Evolutionary conservation across 2,888 invertebrate species (phyloP).

Genomic region (Mythimna vitellina): DNA sequence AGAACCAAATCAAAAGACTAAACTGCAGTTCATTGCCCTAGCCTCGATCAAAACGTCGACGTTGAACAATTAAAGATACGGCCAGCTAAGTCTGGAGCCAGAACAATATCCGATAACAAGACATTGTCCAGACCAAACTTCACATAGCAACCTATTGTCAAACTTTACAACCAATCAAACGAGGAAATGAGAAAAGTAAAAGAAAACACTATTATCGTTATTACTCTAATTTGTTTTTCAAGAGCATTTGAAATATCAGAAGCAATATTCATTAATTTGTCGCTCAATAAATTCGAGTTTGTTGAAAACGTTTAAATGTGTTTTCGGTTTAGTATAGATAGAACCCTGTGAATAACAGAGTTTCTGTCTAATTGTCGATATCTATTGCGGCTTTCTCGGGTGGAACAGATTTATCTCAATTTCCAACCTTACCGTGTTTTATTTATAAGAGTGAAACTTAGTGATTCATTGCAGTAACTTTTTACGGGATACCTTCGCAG

Average conservation of each 20-base stretch:
- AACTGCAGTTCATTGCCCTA: conserved; percentile 23
- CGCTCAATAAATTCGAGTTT: conserved; percentile 50
- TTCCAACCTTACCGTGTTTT: conserved; percentile 45
- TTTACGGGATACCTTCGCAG: conserved; percentile 51
- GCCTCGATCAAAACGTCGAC: conserved; percentile 10
- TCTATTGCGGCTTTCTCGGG: conserved; percentile 43
- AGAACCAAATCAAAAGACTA: background rate
- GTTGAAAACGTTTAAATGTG: conserved; percentile 38
- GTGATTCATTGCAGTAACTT: conserved; percentile 60
- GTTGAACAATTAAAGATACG: conserved; percentile 28
- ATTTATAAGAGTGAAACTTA: conserved; percentile 55
- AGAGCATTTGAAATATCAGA: conserved; percentile 43
- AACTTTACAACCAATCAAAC: conserved; percentile 9
- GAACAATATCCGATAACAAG: conserved; percentile 40
- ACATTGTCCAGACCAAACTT: conserved; percentile 28
- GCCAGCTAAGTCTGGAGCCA: conserved; percentile 26
- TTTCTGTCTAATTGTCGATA: conserved; percentile 53
- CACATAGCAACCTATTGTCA: conserved; percentile 11
- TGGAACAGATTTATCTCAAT: conserved; percentile 51
- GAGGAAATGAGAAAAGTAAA: conserved; percentile 20
- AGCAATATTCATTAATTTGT: conserved; percentile 63
- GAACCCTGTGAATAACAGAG: conserved; percentile 54
- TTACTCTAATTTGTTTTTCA: conserved; percentile 47
- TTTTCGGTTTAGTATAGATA: conserved; percentile 46
- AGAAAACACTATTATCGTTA: conserved; percentile 36